Evolutionary conservation across 1,140 invertebrate genomes (phyloP), one percentile per base, ranked within the genome.

Genomic region (Meloidogyne chitwoodi): DNA sequence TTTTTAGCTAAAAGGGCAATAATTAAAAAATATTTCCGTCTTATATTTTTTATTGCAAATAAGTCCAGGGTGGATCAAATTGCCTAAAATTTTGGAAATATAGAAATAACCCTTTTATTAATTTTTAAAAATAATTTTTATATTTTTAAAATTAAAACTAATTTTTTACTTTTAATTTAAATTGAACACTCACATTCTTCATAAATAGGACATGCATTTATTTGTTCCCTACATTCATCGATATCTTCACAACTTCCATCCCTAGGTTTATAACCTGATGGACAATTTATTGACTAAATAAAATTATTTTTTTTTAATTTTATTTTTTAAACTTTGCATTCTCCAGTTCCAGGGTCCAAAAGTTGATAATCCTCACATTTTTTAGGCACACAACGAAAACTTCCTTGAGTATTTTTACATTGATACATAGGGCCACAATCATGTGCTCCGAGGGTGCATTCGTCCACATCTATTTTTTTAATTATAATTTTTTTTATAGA

Each of bases 371-470:
- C 34, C 16, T 88, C 88, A 87, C 91, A 92, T 5, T 81, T 85
- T 77, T 90, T 90, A 26, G 89, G 89, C 68, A 91, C 90, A 87
- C 93, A 94, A 34, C 92, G 88, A 84, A 92, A 94, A 19, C 92
- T 93, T 0, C 93, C 93, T 26, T 91, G 85, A 0, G 91, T 94
- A 84, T 99, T 99, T 65, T 91, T 89, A 87, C 96, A 99, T 2
- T 90, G 88, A 83, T 93, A 96, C 5, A 91, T 91, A 0, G 89
- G 83, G 0, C 91, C 91, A 85, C 96, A 98, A 82, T 93, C 92
- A 85, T 97, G 91, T 0, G 91, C 92, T 6, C 92, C 91, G 1
- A 93, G 88, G 0, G 88, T 79, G 85, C 96, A 99, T 88, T 76
- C 75, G n/a, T 76, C 75, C 14, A 76, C 68, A 63, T 76, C 75